Conservation (phyloP, 2,113 vertebrate species). For the Vireo altiloquus region DNA sequence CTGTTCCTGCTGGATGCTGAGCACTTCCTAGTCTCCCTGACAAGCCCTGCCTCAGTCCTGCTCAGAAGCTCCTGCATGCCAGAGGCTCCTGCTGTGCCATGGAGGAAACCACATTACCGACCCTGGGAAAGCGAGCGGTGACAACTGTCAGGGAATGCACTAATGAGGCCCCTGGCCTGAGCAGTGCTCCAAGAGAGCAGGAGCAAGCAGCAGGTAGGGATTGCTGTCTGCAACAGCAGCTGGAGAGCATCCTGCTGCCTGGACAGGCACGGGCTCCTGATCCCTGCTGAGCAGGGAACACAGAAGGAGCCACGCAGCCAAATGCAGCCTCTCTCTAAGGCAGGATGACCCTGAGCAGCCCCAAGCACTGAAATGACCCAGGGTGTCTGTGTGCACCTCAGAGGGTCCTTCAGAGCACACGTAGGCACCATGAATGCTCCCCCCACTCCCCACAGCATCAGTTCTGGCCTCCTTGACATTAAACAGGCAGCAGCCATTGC, state of each 20-base stretch:
- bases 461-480: background rate
- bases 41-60: background rate
- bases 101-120: background rate
- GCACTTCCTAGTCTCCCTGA: background rate
- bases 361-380: background rate
- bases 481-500: background rate
- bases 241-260: background rate
- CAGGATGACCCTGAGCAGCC: background rate
- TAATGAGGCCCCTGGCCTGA: background rate
- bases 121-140: background rate
- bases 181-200: background rate
- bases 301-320: background rate
- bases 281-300: background rate
- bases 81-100: background rate
- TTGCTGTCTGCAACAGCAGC: background rate
- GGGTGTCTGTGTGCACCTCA: rapidly evolving
- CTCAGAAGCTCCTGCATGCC: background rate
- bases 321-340: background rate
- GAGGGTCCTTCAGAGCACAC: background rate
- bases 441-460: rapidly evolving
- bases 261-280: rapidly evolving
- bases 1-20: background rate
- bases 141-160: rapidly evolving
- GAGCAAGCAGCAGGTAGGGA: background rate
- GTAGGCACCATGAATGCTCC: rapidly evolving